A percentile compares a stretch with the other conserved stretches of the same genome.
phyloP scores from a whole-genome alignment of 2,113 vertebrate species.

The Pagrus major region DNA sequence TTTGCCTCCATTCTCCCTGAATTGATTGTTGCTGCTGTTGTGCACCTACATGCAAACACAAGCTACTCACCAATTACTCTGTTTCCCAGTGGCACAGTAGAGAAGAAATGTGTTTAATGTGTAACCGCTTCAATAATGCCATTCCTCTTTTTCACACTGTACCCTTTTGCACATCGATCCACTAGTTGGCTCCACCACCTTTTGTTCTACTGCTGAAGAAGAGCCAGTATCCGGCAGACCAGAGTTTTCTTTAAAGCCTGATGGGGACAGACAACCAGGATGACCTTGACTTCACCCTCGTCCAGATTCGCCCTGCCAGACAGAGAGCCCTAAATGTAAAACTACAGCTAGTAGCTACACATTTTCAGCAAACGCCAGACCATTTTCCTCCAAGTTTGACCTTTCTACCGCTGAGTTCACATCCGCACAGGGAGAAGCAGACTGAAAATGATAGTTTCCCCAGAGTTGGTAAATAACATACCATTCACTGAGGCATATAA shows the following conservation, averaged over 20 bases:
- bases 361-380: conserved; percentile 66
- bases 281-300: conserved; percentile 76
- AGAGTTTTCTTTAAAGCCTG: conserved; percentile 69
- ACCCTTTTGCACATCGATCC: conserved; percentile 70
- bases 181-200: conserved; percentile 45
- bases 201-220: conserved; percentile 64
- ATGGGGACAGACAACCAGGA: conserved; percentile 67
- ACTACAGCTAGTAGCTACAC: conserved; percentile 59
- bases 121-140: conserved; percentile 34
- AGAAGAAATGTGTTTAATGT: conserved; percentile 34
- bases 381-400: conserved; percentile 67
- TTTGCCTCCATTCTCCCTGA: not conserved
- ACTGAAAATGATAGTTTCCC: conserved; percentile 47
- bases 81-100: conserved; percentile 31
- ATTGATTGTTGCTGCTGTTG: conserved; percentile 24
- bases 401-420: conserved; percentile 65
- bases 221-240: conserved; percentile 50
- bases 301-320: conserved; percentile 55
- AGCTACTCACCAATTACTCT: conserved; percentile 40
- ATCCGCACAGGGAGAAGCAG: conserved; percentile 39
- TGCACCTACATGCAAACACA: conserved; percentile 14
- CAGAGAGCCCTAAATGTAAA: conserved; percentile 61
- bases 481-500: conserved; percentile 28
- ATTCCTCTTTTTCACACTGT: conserved; percentile 47
- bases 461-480: conserved; percentile 62